Percentiles rank a stretch among this genome's conserved stretches.
phyloP scores from a whole-genome alignment of 2,797 vertebrate genomes.

The Stomatorhinus walkeri region DNA sequence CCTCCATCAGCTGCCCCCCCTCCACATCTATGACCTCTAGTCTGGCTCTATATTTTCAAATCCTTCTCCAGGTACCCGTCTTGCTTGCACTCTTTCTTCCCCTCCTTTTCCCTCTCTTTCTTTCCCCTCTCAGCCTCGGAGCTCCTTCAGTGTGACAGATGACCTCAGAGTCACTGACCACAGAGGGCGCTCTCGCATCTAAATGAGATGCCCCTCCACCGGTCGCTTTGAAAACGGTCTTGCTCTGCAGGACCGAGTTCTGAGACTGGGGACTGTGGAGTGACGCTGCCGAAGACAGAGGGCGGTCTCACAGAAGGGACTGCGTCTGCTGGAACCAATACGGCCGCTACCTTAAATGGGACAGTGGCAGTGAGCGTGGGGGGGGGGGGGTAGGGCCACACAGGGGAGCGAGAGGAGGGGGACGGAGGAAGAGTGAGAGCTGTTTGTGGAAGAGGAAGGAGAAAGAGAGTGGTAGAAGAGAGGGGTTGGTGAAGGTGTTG shows the following conservation, averaged over 20 bases:
- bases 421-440: not conserved
- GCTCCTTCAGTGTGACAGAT: constrained; percentile 14
- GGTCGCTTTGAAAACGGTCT: not conserved
- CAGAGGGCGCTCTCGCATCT: not conserved
- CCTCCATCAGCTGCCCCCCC: not conserved
- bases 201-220: not conserved
- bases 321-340: not conserved
- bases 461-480: not conserved
- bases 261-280: not conserved
- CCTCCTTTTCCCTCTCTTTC: not conserved
- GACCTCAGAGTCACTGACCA: not conserved
- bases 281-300: not conserved
- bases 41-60: not conserved
- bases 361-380: not conserved
- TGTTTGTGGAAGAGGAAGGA: not conserved
- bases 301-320: not conserved
- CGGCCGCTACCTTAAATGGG: not conserved
- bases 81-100: not conserved
- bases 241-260: not conserved
- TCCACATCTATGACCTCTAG: not conserved
- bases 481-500: not conserved
- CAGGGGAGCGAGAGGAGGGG: not conserved
- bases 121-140: not conserved
- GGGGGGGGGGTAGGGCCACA: not conserved
- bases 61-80: not conserved